Evolutionary conservation across 2,113 vertebrate genomes (phyloP).

Genomic region (Gadus macrocephalus): DNA sequence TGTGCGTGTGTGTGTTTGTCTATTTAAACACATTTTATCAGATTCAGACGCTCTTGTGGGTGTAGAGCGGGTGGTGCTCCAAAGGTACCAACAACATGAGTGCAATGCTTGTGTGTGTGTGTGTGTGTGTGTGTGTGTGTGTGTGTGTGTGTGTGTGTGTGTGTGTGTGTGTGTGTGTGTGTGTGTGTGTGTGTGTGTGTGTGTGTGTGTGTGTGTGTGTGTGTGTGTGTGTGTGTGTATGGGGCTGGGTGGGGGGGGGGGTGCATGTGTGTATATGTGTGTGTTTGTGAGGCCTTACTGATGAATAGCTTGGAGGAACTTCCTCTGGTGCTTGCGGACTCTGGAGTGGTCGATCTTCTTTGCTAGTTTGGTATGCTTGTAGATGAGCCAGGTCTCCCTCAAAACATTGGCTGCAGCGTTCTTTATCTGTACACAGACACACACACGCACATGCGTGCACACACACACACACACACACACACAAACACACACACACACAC

Average conservation of each 20-base stretch:
- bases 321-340: conserved; percentile 95
- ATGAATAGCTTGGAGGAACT: conserved; percentile 97
- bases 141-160: background rate
- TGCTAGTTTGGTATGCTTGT: conserved; percentile 95
- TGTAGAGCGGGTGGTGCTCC: conserved; percentile 51
- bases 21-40: conserved; percentile 46
- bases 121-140: background rate
- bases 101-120: conserved; percentile 14
- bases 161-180: background rate
- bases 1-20: conserved; percentile 1
- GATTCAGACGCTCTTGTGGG: conserved; percentile 50
- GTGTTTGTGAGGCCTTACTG: conserved; percentile 77
- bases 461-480: conserved; percentile 21
- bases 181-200: conserved; percentile 11
- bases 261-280: background rate
- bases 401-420: conserved; percentile 94
- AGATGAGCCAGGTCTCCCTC: conserved; percentile 97
- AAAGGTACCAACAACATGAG: conserved; percentile 29
- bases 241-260: too few relatives aligned
- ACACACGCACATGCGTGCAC: conserved; percentile 2
- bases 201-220: conserved; percentile 17
- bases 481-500: background rate
- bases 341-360: conserved; percentile 97
- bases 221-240: background rate
- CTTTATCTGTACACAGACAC: conserved; percentile 82